Percentiles rank a stretch among this genome's conserved stretches.
phyloP scores from a whole-genome alignment of 2,797 vertebrate genomes.

The Macrochelys suwanniensis region DNA sequence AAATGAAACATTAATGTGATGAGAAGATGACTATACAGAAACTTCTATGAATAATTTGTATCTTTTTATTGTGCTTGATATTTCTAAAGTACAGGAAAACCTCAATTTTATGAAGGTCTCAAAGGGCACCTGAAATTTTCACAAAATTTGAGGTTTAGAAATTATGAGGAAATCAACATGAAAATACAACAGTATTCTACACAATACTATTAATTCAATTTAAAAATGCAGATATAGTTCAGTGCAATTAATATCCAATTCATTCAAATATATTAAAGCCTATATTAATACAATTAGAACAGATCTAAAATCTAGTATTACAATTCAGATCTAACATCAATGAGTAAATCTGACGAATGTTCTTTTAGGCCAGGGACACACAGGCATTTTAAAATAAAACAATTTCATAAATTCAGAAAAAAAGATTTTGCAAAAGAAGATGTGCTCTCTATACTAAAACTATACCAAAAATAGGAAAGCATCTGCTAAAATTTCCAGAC shows the following conservation, averaged over 20 bases:
- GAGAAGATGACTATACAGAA: not conserved
- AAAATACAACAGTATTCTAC: not conserved
- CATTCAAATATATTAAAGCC: not conserved
- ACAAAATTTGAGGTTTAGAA: not conserved
- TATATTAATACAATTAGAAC: not conserved
- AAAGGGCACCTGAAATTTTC: not conserved
- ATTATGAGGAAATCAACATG: not conserved
- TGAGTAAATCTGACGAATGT: not conserved
- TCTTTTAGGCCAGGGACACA: not conserved
- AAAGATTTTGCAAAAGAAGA: not conserved
- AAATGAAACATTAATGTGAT: not conserved
- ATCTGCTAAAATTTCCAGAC: not conserved
- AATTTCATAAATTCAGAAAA: not conserved
- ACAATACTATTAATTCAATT: not conserved
- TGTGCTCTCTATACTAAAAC: not conserved
- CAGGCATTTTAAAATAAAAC: not conserved
- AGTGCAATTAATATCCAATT: not conserved
- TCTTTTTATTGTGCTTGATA: not conserved
- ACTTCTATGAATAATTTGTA: not conserved
- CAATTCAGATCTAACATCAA: not conserved
- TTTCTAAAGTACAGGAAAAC: not conserved
- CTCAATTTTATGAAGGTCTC: not conserved
- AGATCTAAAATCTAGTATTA: not conserved
- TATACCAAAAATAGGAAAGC: rapidly evolving
- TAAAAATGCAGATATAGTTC: too few species aligned